Conservation (phyloP, 92 coral and sea anemone species). For the Umimayanthus chanpuru region DNA sequence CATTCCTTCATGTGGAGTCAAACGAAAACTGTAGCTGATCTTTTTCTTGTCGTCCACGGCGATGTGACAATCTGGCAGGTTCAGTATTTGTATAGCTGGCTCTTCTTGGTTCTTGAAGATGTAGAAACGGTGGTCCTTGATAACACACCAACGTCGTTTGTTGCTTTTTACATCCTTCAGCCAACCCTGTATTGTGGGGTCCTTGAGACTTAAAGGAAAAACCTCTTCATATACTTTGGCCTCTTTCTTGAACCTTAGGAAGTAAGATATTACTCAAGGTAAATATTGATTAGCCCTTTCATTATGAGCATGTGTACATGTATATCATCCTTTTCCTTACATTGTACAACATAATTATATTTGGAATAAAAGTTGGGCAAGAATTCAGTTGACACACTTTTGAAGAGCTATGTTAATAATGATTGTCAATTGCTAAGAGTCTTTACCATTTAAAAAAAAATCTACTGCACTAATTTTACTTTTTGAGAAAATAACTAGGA, state of each 20-base stretch:
- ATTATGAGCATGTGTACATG: not conserved
- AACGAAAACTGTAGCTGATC: conserved; percentile 80
- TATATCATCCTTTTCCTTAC: no score
- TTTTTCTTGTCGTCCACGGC: conserved; percentile 89
- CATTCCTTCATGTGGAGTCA: conserved; percentile 76
- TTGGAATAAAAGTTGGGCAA: no score
- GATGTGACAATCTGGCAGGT: conserved; percentile 85
- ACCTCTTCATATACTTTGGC: conserved; percentile 70
- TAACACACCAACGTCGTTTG: conserved; percentile 89
- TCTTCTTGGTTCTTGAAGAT: conserved; percentile 90
- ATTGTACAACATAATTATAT: no score
- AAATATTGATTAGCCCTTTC: no score
- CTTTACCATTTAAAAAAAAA: no score
- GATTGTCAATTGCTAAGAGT: no score
- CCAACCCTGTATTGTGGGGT: conserved; percentile 87
- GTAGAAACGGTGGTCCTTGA: conserved; percentile 86
- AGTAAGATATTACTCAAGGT: no score
- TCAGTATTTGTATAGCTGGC: conserved; percentile 78
- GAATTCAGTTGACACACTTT: no score
- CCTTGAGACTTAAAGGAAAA: conserved; percentile 64
- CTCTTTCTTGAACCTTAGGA: conserved; percentile 79
- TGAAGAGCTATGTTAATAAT: no score
- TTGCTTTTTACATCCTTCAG: conserved; percentile 81
- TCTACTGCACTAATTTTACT: no score
- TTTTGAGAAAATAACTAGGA: no score